Base-by-base conservation (phyloP, 1,140 invertebrate genomes). In the Drosophila ogumai region DNA sequence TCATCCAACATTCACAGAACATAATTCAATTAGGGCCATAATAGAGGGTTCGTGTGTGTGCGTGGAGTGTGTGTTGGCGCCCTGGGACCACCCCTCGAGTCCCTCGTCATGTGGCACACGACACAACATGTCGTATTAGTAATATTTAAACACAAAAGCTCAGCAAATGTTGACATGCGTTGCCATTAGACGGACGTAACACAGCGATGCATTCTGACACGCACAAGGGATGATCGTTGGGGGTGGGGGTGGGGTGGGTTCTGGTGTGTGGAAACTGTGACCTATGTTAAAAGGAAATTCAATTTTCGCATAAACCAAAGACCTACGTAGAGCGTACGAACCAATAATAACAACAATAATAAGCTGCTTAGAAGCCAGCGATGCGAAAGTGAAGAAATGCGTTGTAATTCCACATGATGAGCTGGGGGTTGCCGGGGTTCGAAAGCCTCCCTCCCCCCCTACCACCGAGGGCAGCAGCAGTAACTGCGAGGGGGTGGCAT, bases 111-210 rank as follows among this genome's bases (percentile, higher is more conserved):
- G 73, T 82, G 75, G 68, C 72, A 88, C 44, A 88, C 66, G 69
- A 72, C 84, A 72, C 84, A 84, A 88, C 85, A 88, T 88, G 85
- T 88, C 84, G 84, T 88, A 88, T 88, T 90, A 90, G 84, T 88
- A 88, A 88, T 88, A 88, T 88, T 90, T 88, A 88, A 88, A 88
- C 86, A 90, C 85, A 90, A 90, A 90, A 85, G 86, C 85, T 85
- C 69, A 75, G 77, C 77, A 90, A 88, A 88, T 78, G 85, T 90
- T 88, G 85, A 88, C 85, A 88, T 90, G 85, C 81, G 81, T 88
- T 76, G 85, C 85, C 81, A 85, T 88, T 81, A 90, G 81, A 72
- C 77, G 66, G 68, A 38, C 73, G 50, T 47, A 41, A 60, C 58
- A 34, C 34, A 77, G 68, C 68, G 81, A 72, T 88, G 84, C 80